phyloP scores from a whole-genome alignment of 2,113 vertebrate species.

The Pristiophorus japonicus region DNA sequence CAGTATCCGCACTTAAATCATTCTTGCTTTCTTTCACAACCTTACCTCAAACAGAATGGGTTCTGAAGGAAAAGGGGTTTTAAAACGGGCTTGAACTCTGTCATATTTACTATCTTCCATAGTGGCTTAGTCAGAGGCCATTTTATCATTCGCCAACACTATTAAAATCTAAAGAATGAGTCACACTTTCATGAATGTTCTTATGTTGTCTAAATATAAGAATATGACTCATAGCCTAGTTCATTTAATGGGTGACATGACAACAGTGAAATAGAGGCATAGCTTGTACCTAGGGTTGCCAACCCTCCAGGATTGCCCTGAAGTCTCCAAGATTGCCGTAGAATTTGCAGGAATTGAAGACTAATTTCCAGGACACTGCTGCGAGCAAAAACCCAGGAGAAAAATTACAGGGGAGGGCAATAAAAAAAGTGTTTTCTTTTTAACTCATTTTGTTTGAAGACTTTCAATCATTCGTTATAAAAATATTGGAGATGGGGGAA shows the following conservation, averaged over 20 bases:
- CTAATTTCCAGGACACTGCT: background rate
- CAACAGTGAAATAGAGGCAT: background rate
- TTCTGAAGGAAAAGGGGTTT: background rate
- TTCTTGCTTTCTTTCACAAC: background rate
- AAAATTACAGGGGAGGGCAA: background rate
- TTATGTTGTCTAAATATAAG: background rate
- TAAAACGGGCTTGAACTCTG: background rate
- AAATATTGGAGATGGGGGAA: background rate
- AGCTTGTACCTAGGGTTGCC: background rate
- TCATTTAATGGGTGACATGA: background rate
- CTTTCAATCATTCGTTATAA: background rate
- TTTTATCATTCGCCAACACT: background rate
- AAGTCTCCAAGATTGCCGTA: too few relatives aligned
- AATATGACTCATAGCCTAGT: background rate
- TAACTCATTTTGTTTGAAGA: background rate
- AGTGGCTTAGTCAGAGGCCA: background rate
- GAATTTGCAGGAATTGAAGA: too few relatives aligned
- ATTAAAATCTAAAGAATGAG: constrained; percentile 1
- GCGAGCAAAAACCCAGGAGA: background rate
- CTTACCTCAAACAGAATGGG: background rate
- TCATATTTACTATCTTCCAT: background rate
- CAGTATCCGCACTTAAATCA: background rate
- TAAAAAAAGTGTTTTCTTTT: background rate
- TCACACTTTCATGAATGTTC: constrained; percentile 17
- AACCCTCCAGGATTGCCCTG: background rate